phyloP scores from a whole-genome alignment of 2,113 vertebrate genomes.

The Ammodytes marinus region DNA sequence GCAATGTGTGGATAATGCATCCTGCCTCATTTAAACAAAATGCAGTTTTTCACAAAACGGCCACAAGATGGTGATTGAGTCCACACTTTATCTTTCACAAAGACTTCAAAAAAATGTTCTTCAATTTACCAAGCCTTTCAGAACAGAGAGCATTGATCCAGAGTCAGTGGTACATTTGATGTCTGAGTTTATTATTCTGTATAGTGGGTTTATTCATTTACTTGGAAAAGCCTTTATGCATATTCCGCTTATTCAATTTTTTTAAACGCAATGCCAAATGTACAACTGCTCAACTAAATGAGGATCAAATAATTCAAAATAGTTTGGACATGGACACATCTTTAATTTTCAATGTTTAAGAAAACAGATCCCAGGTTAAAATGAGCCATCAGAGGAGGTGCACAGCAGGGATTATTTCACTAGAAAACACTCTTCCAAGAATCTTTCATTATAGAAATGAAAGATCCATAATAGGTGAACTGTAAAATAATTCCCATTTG shows the following conservation, averaged over 20 bases:
- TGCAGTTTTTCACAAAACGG: slow-evolving; percentile 34
- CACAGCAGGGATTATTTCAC: slow-evolving; percentile 31
- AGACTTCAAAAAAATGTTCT: neutral
- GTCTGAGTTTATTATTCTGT: neutral
- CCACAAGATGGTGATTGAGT: slow-evolving; percentile 70
- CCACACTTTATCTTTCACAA: neutral
- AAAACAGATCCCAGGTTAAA: neutral
- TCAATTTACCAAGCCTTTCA: neutral
- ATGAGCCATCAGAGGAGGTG: neutral
- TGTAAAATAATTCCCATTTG: neutral
- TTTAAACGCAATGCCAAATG: neutral
- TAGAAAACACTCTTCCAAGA: neutral
- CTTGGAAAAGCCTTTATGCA: neutral
- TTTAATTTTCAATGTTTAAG: neutral
- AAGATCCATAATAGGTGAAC: slow-evolving; percentile 14
- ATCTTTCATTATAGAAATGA: slow-evolving; percentile 38
- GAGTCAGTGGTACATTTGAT: slow-evolving; percentile 18
- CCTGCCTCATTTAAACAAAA: neutral
- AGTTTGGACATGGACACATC: slow-evolving; percentile 5
- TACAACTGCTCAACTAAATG: slow-evolving; percentile 20
- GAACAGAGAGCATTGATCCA: slow-evolving; percentile 39
- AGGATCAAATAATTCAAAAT: slow-evolving; percentile 21
- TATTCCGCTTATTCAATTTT: neutral
- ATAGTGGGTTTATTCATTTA: neutral
- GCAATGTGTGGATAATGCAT: neutral